Conservation (phyloP, 2,888 invertebrate species). For the Cantharis flavilabris region DNA sequence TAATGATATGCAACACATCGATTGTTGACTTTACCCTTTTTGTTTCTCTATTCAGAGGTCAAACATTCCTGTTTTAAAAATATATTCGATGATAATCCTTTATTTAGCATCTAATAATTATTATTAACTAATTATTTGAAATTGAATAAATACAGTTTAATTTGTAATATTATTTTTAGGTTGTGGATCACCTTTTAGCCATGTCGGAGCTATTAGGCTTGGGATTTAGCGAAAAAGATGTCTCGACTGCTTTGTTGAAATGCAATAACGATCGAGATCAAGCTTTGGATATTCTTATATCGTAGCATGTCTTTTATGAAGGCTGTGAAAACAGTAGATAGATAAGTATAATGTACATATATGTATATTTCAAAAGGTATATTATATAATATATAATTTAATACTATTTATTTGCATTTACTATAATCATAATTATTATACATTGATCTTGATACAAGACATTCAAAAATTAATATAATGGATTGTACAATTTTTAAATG, state of each 20-base stretch:
- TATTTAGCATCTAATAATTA: too few species aligned
- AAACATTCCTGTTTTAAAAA: too few species aligned
- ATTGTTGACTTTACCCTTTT: too few species aligned
- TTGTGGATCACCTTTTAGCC: constrained; percentile 81
- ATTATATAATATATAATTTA: constrained; percentile 19
- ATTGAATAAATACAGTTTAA: not conserved
- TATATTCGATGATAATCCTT: too few species aligned
- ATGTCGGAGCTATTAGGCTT: constrained; percentile 79
- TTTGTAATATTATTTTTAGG: constrained; percentile 56
- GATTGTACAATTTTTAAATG: not conserved
- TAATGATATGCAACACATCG: too few species aligned
- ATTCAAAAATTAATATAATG: not conserved
- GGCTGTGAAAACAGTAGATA: constrained; percentile 19
- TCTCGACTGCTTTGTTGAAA: constrained; percentile 73
- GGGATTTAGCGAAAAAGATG: constrained; percentile 79
- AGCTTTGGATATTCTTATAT: constrained; percentile 81
- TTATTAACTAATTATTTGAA: too few species aligned
- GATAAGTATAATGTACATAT: constrained; percentile 1
- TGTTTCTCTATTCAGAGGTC: too few species aligned
- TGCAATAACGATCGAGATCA: constrained; percentile 83
- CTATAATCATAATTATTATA: not conserved
- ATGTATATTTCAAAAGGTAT: constrained; percentile 1
- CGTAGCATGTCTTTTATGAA: constrained; percentile 58
- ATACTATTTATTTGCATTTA: constrained; percentile 27
- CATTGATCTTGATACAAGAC: not conserved